These are phyloP conservation scores for Leptothorax acervorum DNA, from an alignment of 2,888 invertebrate species.

Conservation along the genomic window DNA sequence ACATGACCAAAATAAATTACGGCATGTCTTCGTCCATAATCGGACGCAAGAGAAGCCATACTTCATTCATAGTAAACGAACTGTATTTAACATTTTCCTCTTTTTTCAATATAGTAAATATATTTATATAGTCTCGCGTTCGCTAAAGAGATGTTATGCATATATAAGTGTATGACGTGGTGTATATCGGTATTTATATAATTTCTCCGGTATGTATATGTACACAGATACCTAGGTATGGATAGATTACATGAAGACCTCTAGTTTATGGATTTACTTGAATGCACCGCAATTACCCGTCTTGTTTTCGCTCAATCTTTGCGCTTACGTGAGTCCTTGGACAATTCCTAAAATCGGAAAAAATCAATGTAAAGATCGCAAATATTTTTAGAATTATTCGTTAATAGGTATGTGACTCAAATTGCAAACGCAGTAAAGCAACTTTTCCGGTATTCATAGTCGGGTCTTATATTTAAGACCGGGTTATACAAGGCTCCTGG, in stretches of 20 bases:
- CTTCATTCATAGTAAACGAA: constrained; percentile 69
- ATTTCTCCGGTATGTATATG: constrained; percentile 65
- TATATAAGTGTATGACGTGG: constrained; percentile 55
- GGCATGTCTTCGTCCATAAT: constrained; percentile 54
- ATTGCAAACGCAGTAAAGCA: not conserved
- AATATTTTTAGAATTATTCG: not conserved
- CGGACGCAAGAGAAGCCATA: constrained; percentile 53
- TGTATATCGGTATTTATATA: constrained; percentile 74
- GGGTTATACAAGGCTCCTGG: too few species aligned
- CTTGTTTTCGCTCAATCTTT: constrained; percentile 77
- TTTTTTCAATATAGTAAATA: constrained; percentile 78
- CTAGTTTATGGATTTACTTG: constrained; percentile 84
- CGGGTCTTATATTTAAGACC: too few species aligned
- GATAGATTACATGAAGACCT: constrained; percentile 85
- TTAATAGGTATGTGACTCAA: not conserved
- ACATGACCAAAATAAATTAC: constrained; percentile 72
- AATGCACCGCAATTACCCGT: constrained; percentile 76
- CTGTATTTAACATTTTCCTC: constrained; percentile 61
- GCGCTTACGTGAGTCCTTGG: constrained; percentile 80
- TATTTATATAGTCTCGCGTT: constrained; percentile 69
- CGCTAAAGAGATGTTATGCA: constrained; percentile 63
- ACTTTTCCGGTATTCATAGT: not conserved
- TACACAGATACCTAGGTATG: constrained; percentile 77
- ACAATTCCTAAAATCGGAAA: constrained; percentile 74
- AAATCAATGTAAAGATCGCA: not conserved